These are phyloP conservation scores for Prunella himalayana DNA, from an alignment of 2,113 vertebrate species.

Conservation along the genomic window DNA sequence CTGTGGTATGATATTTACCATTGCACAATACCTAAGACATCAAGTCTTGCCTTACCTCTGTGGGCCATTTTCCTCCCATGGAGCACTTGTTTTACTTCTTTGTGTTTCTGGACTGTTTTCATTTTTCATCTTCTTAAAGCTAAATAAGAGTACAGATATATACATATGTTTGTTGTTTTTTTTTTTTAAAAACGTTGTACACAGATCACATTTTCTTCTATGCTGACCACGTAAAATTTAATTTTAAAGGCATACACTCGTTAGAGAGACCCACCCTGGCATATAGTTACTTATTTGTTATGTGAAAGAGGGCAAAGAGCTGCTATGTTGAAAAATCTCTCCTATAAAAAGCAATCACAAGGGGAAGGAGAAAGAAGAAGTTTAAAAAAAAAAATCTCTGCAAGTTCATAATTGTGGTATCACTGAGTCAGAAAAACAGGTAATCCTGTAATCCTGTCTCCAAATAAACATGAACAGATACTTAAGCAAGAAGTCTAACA, in stretches of 20 bases:
- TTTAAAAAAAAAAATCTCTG: background rate
- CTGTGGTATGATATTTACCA: background rate
- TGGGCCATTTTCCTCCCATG: constrained; percentile 83
- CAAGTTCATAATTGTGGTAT: background rate
- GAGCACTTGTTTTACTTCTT: constrained; percentile 74
- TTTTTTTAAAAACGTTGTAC: background rate
- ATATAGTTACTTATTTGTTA: background rate
- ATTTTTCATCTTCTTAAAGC: constrained; percentile 79
- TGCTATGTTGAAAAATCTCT: background rate
- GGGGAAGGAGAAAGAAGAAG: fast-evolving
- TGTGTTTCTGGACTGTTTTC: constrained; percentile 75
- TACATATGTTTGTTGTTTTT: no score
- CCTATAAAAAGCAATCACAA: background rate
- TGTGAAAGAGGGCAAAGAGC: background rate
- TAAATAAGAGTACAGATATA: constrained; percentile 40
- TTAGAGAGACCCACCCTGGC: background rate
- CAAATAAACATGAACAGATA: background rate
- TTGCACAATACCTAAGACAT: background rate
- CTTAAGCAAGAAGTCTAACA: background rate
- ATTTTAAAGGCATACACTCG: background rate
- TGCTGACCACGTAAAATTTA: background rate
- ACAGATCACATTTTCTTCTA: background rate
- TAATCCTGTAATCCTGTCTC: background rate
- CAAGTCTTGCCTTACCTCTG: constrained; percentile 72
- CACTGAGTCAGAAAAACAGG: background rate